These are phyloP conservation scores for Aromia moschata DNA, from an alignment of 2,888 invertebrate genomes.

Conservation along the genomic window DNA sequence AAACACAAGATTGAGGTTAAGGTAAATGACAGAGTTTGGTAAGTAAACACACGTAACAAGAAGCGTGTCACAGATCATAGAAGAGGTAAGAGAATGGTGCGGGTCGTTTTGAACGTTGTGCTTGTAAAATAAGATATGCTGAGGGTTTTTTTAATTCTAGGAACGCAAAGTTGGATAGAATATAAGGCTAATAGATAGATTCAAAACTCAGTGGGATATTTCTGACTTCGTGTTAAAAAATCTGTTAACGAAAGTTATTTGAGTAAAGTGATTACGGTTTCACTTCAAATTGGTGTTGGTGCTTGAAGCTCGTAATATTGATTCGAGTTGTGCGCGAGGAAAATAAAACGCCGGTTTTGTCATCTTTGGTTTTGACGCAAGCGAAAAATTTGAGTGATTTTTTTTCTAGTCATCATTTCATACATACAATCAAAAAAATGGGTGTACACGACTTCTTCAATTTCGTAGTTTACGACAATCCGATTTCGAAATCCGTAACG, in stretches of 20 bases:
- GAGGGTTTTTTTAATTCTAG: too few species aligned
- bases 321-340: too few species aligned
- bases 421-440: too few species aligned
- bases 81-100: too few species aligned
- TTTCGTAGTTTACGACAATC: constrained; percentile 62
- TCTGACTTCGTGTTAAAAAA: too few species aligned
- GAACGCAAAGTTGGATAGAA: too few species aligned
- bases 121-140: too few species aligned
- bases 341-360: not conserved
- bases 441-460: constrained; percentile 57
- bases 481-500: constrained; percentile 56
- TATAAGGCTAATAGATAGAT: too few species aligned
- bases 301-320: not conserved
- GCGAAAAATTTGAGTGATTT: not conserved
- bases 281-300: not conserved
- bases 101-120: too few species aligned
- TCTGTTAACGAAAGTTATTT: too few species aligned
- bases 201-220: too few species aligned
- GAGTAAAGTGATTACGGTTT: too few species aligned
- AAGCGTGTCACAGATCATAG: not conserved
- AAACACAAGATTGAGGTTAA: not conserved
- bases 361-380: constrained; percentile 7
- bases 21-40: not conserved
- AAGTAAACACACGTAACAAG: not conserved
- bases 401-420: constrained; percentile 16